These are phyloP conservation scores for Dendroctonus ponderosae DNA, from an alignment of 1,140 invertebrate species.

Conservation along the genomic window DNA sequence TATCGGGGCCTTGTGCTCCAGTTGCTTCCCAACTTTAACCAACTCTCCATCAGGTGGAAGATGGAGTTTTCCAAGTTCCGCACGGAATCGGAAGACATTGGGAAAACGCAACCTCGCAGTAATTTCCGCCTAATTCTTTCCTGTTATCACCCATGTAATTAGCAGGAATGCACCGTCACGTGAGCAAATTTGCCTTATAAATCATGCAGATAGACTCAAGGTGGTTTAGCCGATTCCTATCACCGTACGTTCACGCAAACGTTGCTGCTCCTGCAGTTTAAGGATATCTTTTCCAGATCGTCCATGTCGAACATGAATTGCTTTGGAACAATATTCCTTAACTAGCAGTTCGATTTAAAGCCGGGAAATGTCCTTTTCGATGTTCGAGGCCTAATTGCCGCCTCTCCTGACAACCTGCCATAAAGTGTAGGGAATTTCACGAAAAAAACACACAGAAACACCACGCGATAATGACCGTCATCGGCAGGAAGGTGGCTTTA, in stretches of 20 bases:
- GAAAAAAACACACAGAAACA: conserved; percentile 9
- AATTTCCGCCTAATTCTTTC: too few species aligned
- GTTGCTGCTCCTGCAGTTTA: conserved; percentile 17
- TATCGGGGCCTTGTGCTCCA: too few species aligned
- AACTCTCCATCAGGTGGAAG: too few species aligned
- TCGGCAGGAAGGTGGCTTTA: conserved; percentile 11
- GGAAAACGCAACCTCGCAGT: too few species aligned
- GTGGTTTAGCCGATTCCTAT: conserved; percentile 22
- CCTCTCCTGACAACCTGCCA: conserved; percentile 6
- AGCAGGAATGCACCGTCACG: conserved; percentile 13
- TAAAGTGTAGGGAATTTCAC: neutral
- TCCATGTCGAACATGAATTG: conserved; percentile 15
- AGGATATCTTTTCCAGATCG: conserved; percentile 26
- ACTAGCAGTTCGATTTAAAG: too few species aligned
- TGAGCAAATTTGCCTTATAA: conserved; percentile 31
- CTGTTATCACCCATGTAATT: neutral
- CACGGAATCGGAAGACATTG: too few species aligned
- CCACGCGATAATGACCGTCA: conserved; percentile 9
- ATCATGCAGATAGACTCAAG: conserved; percentile 26
- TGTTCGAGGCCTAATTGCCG: neutral
- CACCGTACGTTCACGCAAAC: conserved; percentile 25
- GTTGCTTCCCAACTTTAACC: too few species aligned
- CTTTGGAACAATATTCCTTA: too few species aligned
- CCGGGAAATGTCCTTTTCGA: too few species aligned
- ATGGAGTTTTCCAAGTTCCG: too few species aligned